Evolutionary conservation across 2,888 invertebrate genomes (phyloP).

Genomic region (Macaria notata): DNA sequence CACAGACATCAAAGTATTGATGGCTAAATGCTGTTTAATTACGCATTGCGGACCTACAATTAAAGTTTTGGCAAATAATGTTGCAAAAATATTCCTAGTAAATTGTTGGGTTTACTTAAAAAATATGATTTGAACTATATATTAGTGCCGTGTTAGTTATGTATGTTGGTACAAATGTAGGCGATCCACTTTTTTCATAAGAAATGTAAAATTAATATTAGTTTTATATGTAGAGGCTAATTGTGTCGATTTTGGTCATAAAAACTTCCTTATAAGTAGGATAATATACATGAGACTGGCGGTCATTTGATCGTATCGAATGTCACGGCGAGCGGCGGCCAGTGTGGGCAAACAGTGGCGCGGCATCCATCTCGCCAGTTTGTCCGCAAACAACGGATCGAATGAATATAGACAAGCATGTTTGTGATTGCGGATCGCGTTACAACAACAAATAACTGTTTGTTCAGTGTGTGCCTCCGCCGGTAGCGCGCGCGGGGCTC

Average conservation of each 20-base stretch:
- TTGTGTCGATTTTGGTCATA: conserved; percentile 9
- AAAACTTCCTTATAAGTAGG: conserved; percentile 13
- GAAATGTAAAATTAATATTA: too few species aligned
- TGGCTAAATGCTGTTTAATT: conserved; percentile 18
- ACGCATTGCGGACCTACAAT: background rate
- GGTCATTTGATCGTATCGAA: conserved; percentile 55
- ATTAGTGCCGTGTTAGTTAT: background rate
- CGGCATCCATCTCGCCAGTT: conserved; percentile 72
- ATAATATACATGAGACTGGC: conserved; percentile 25
- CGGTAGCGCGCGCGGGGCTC: conserved; percentile 22
- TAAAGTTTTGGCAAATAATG: conserved; percentile 6
- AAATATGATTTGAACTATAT: too few species aligned
- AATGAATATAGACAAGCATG: conserved; percentile 77
- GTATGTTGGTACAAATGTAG: too few species aligned
- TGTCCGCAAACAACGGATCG: conserved; percentile 73
- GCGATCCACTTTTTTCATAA: too few species aligned
- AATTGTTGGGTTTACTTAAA: too few species aligned
- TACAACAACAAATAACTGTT: conserved; percentile 70
- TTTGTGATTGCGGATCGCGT: conserved; percentile 69
- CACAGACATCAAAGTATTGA: conserved; percentile 34
- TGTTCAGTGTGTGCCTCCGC: conserved; percentile 32
- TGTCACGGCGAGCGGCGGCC: conserved; percentile 58
- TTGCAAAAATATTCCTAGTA: background rate
- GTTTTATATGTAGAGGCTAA: background rate
- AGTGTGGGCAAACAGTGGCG: conserved; percentile 63